Evolutionary conservation across 2,888 invertebrate genomes (phyloP), one percentile per base, ranked within the genome.

Genomic region (Chymomyza procnemis): DNA sequence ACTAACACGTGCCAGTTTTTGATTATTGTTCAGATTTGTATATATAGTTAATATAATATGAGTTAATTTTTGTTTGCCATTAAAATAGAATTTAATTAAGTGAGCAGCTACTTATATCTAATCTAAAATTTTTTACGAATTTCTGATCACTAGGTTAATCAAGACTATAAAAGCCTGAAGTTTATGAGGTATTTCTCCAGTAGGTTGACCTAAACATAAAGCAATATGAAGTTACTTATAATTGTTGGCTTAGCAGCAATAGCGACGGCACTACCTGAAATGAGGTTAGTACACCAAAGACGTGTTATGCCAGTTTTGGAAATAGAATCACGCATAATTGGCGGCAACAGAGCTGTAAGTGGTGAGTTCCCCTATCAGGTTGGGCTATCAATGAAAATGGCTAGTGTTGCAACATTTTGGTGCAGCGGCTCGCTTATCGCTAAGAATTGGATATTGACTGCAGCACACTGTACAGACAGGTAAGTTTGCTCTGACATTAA

Each of bases 391-490:
- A 62, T 85, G 1, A 55, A 50, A 16, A 0, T 76, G 9, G 73
- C 9, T 34, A 34, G 73, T n/a, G 0, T 65, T 0, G 64, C 74
- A n/a, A 68, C 66, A 41, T 71, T 76, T 58, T 87, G 76, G 80
- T 88, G 88, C 69, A 87, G 88, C 34, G 86, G 87, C 19, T 74
- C 88, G 19, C 26, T 88, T 57, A 87, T 88, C 34, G 41, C 71
- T 14, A 34, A 0, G 26, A 2, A 19, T 0, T 85, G 67, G 67
- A 74, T 88, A 1, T 12, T 88, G 63, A 88, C 88, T 48, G 88
- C 88, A 59, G 88, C 88, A 69, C 88, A 88, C 75, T 88, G 88
- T 69, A 72, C 80, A 62, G 79, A 85, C 5, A 63, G 66, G 87
- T 88, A 71, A 79, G 80, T 73, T 18, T 3, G 21, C 9, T 8